phyloP scores from a whole-genome alignment of 2,888 invertebrate genomes.

The Clistopyga incitator region DNA sequence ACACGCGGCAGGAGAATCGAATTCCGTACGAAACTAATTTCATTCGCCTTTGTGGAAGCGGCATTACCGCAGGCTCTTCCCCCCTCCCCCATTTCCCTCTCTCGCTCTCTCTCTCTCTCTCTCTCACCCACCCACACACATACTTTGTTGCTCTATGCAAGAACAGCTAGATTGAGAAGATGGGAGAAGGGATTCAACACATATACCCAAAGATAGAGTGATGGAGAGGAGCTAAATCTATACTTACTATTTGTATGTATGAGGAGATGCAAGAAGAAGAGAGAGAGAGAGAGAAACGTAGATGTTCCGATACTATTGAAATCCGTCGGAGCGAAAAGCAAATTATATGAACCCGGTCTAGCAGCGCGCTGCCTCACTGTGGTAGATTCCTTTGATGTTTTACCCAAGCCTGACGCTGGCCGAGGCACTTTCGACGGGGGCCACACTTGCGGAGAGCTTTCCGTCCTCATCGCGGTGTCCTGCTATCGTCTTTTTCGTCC shows the following conservation, averaged over 20 bases:
- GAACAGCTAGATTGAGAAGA: constrained; percentile 34
- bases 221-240: constrained; percentile 33
- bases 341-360: constrained; percentile 81
- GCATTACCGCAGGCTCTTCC: constrained; percentile 70
- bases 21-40: constrained; percentile 82
- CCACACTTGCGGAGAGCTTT: constrained; percentile 60
- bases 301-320: constrained; percentile 82
- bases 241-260: constrained; percentile 18
- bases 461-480: constrained; percentile 41
- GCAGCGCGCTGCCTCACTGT: constrained; percentile 60
- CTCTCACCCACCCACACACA: not conserved
- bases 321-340: constrained; percentile 82
- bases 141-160: constrained; percentile 13
- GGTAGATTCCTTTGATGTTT: constrained; percentile 80
- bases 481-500: constrained; percentile 24
- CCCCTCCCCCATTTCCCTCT: not conserved
- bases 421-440: constrained; percentile 63
- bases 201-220: constrained; percentile 41
- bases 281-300: constrained; percentile 52
- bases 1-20: constrained; percentile 74
- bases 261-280: constrained; percentile 40
- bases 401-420: constrained; percentile 64
- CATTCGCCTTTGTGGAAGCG: constrained; percentile 79
- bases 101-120: too few species aligned
- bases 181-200: constrained; percentile 34